Base-by-base conservation (phyloP, 2,888 invertebrate species). In the Cheilosia urbana region DNA sequence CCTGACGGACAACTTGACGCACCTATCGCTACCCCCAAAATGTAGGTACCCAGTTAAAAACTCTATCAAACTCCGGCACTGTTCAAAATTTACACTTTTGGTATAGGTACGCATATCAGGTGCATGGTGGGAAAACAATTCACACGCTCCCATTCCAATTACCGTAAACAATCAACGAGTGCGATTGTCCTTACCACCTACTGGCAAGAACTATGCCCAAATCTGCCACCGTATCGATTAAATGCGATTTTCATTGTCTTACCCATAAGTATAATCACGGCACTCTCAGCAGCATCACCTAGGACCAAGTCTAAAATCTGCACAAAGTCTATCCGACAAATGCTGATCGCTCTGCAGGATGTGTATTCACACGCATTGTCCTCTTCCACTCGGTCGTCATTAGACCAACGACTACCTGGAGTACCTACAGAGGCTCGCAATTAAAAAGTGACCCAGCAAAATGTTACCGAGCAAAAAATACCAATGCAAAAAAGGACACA, bases 211-310 rank as follows among this genome's bases (percentile, higher is more conserved):
- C 55, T 42, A 62, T 47, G 11, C 19, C 49, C 27, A 53, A 24
- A 17, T 19, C n/a, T 62, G 77, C 77, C 77, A 77, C 68, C 47
- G 77, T 51, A 24, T 40, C 53, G 49, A 77, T 60, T 62, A 68
- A 60, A 60, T 62, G 11, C 17, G 7, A 37, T 53, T 51, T 58
- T 11, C 24, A 27, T 66, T 66, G 51, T 60, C 15, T 9, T 15
- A 19, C 17, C 42, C 17, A 40, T 21, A n/a, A 45, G 34, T 40
- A 47, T 19, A n/a, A 0, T 7, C 17, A 17, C 27, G 0, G 27
- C 19, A 62, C 19, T 30, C 45, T 13, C 34, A 45, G 45, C n/a
- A 15, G 53, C 17, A 27, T 3, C 19, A 6, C 0, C 21, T 66
- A 7, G 4, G 0, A 21, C 55, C 55, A 57, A 24, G n/a, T 55